A percentile compares a stretch with the other conserved stretches of the same genome.
Conservation (phyloP, 2,113 vertebrate species). For the Osmerus mordax region DNA sequence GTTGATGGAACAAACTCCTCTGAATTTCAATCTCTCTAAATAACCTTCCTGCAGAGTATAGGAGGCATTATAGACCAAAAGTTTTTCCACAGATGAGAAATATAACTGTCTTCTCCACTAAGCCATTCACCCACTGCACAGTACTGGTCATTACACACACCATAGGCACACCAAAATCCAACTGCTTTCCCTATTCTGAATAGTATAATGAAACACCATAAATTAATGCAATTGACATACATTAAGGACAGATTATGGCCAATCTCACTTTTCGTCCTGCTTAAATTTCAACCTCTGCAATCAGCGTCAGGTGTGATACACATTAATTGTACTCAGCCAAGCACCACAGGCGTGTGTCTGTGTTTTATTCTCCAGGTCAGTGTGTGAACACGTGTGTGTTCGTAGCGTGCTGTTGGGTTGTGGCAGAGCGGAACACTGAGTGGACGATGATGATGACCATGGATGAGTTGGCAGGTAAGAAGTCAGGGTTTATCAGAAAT, state of each 20-base stretch:
- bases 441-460: not conserved
- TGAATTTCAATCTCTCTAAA: not conserved
- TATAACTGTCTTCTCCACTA: not conserved
- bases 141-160: conserved; percentile 3
- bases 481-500: conserved; percentile 10
- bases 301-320: not conserved
- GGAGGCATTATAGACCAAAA: not conserved
- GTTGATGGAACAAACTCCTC: not conserved
- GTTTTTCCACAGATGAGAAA: not conserved
- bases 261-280: too few relatives aligned
- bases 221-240: conserved; percentile 49
- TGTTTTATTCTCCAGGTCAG: not conserved
- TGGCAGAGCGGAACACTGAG: too few relatives aligned
- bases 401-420: not conserved
- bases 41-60: conserved; percentile 12
- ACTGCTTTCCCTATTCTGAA: conserved; percentile 9
- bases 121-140: not conserved
- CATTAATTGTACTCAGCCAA: not conserved
- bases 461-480: conserved; percentile 24
- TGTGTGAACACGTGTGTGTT: not conserved
- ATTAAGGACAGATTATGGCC: conserved; percentile 27
- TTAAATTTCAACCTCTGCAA: too few relatives aligned
- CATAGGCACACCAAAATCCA: not conserved
- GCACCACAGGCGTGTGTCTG: not conserved
- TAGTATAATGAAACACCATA: conserved; percentile 23